phyloP scores from a whole-genome alignment of 2,797 vertebrate genomes.

The Erpetoichthys calabaricus region DNA sequence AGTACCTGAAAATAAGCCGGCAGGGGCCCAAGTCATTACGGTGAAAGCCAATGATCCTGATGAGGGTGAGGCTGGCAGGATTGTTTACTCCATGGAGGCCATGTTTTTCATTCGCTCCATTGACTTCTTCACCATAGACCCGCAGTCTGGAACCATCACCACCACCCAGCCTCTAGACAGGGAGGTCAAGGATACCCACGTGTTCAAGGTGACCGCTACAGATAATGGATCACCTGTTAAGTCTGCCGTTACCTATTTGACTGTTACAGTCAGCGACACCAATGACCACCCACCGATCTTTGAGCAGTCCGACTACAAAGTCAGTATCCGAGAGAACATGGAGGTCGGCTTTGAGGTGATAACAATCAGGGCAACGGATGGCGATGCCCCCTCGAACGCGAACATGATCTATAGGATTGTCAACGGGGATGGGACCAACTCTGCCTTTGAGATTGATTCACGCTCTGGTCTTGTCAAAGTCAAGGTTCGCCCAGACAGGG shows the following conservation, averaged over 20 bases:
- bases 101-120: conserved; percentile 77
- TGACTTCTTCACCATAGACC: conserved; percentile 70
- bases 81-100: conserved; percentile 82
- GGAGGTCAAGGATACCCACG: conserved; percentile 84
- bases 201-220: conserved; percentile 73
- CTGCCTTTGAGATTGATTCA: conserved; percentile 75
- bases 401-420: conserved; percentile 89
- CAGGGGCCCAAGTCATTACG: conserved; percentile 70
- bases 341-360: conserved; percentile 88
- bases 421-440: conserved; percentile 48
- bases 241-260: conserved; percentile 65
- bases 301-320: conserved; percentile 77
- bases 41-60: conserved; percentile 79
- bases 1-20: conserved; percentile 80
- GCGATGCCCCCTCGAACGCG: conserved; percentile 82
- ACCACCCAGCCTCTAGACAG: conserved; percentile 71
- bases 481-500: conserved; percentile 67
- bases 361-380: conserved; percentile 83
- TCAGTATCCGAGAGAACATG: conserved; percentile 77
- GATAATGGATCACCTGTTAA: conserved; percentile 67
- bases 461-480: conserved; percentile 78
- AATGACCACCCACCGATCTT: conserved; percentile 85
- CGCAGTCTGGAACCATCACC: conserved; percentile 62
- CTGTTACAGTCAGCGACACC: conserved; percentile 83
- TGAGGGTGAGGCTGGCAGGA: conserved; percentile 72